Base-by-base conservation (phyloP, 1,140 invertebrate species). In the Magallana gigas region DNA sequence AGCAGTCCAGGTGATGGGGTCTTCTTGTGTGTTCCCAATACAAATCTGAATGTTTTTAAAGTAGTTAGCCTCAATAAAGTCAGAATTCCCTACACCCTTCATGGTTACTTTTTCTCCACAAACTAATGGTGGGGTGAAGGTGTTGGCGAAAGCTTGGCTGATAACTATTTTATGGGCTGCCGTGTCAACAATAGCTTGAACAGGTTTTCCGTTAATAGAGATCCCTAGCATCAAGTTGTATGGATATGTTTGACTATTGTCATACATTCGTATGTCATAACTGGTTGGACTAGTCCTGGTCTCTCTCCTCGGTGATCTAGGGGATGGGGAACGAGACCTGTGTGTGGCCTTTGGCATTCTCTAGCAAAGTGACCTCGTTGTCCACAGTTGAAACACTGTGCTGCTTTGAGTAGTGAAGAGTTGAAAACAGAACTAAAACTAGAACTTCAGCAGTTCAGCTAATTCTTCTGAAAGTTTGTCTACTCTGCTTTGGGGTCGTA, bases 291-390 rank as follows among this genome's bases (percentile, higher is more conserved):
- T 68, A 29, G 1, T 1, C 16, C 18, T 68, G 18, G 23, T 23
- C 1, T 23, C 23, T 23, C 23, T 23, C 23, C 23, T 23, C 23
- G 23, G 23, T 23, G 23, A 23, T 23, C 23, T 23, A 62, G 48
- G 8, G 16, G 29, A 9, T 56, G 8, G 8, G 23, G 23, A 23
- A 23, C 23, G 23, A 0, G 23, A 23, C 23, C 23, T 82, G 18
- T 9, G 18, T 9, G 80, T 9, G 8, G 23, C 8, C 56, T 82
- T 18, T 18, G n/a, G 59, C 83, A 84, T 0, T 84, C 83, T 48
- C 57, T 84, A 29, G 83, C 83, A 84, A 84, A 84, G 62, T 64
- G 62, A 64, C 18, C 62, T 64, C 1, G 62, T 16, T 64, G 14
- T 14, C 7, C 16, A 6, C 62, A 16, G 62, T 64, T 64, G 6